phyloP scores from a whole-genome alignment of 1,140 invertebrate species.

The Polypedilum vanderplanki region DNA sequence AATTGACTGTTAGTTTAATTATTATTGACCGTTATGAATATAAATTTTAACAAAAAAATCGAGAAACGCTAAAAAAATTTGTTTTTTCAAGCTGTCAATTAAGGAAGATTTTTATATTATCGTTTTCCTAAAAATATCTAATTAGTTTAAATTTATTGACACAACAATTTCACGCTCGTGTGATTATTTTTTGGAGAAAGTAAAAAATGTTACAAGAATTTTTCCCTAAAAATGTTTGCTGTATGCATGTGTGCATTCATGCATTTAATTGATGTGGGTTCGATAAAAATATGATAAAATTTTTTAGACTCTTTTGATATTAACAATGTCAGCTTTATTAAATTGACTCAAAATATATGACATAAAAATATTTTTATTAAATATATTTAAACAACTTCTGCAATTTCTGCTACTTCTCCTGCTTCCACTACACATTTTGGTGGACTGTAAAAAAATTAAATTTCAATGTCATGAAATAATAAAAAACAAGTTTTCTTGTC shows the following conservation, averaged over 20 bases:
- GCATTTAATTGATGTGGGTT: not conserved
- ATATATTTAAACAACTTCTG: not conserved
- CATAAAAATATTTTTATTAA: not conserved
- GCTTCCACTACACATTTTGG: not conserved
- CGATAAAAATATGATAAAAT: not conserved
- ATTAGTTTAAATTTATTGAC: no score
- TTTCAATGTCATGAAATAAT: not conserved
- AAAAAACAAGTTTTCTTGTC: not conserved
- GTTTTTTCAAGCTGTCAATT: no score
- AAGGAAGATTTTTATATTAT: no score
- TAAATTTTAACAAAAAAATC: no score
- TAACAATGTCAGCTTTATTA: not conserved
- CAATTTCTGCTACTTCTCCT: no score
- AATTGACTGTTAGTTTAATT: no score
- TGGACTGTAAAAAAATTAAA: not conserved
- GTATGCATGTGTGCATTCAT: not conserved
- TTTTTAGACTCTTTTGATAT: not conserved
- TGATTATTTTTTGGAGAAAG: no score
- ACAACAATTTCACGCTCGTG: no score
- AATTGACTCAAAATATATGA: not conserved
- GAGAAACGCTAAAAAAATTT: no score
- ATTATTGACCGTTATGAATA: no score
- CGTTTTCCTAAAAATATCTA: no score
- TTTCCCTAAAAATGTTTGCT: not conserved
- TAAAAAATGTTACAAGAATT: not conserved